phyloP scores from a whole-genome alignment of 2,888 invertebrate species.

The Lumbricus terrestris region DNA sequence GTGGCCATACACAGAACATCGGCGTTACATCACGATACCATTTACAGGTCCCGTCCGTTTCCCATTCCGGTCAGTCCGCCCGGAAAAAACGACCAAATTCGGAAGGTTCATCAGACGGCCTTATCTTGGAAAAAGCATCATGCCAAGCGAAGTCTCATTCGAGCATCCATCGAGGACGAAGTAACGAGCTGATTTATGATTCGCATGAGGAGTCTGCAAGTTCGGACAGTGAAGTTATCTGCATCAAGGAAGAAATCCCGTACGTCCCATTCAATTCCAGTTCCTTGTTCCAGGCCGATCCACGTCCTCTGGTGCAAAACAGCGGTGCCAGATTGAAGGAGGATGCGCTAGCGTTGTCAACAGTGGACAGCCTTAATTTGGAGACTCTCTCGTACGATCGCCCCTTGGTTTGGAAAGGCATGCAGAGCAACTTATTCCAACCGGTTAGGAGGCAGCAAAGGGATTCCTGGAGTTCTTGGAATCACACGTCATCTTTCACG shows the following conservation, averaged over 20 bases:
- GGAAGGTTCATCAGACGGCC: neutral
- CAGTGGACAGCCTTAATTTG: neutral
- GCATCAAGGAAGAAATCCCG: slow-evolving; percentile 4
- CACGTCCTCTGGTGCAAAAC: neutral
- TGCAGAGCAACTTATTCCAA: neutral
- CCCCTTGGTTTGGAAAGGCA: neutral
- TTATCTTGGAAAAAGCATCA: neutral
- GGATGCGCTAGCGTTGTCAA: too few relatives aligned
- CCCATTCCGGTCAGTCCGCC: neutral
- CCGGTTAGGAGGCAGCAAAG: neutral
- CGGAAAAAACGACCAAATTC: neutral
- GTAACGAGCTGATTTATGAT: neutral
- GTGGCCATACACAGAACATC: neutral
- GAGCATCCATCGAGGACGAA: neutral
- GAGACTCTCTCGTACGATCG: neutral
- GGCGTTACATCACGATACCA: neutral
- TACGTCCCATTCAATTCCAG: neutral
- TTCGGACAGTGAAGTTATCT: slow-evolving; percentile 5
- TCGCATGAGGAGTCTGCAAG: neutral
- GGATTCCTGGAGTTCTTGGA: neutral
- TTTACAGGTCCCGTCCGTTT: neutral
- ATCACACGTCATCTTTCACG: neutral
- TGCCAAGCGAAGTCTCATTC: neutral
- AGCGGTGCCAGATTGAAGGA: neutral
- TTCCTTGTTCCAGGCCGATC: neutral